phyloP scores from a whole-genome alignment of 1,140 invertebrate species.

The Pachyrhynchus sulphureomaculatus region DNA sequence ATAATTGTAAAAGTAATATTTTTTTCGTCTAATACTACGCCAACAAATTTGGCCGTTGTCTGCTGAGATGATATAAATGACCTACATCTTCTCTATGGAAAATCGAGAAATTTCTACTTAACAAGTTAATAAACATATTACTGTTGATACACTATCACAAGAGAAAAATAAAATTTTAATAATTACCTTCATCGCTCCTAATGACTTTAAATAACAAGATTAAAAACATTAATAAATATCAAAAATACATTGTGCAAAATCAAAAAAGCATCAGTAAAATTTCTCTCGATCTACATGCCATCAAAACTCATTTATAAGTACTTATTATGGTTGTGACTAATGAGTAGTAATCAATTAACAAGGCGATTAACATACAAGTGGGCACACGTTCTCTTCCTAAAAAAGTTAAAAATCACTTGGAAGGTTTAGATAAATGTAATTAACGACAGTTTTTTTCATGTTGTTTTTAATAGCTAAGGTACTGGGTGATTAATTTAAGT shows the following conservation, averaged over 20 bases:
- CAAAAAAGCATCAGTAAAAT: constrained; percentile 27
- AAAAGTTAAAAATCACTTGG: constrained; percentile 23
- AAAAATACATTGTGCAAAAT: constrained; percentile 10
- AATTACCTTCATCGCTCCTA: too few species aligned
- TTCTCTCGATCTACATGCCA: constrained; percentile 22
- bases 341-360: constrained; percentile 27
- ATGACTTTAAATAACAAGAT: too few species aligned
- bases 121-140: too few species aligned
- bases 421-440: constrained; percentile 23
- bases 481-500: too few species aligned
- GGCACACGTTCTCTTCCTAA: constrained; percentile 21
- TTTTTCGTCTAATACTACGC: too few species aligned
- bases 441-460: constrained; percentile 18
- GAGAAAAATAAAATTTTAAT: too few species aligned
- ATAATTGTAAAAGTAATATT: too few species aligned
- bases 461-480: background rate
- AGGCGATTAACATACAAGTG: constrained; percentile 25
- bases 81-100: too few species aligned
- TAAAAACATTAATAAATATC: constrained; percentile 21
- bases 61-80: too few species aligned
- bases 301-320: constrained; percentile 22
- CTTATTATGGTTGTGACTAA: constrained; percentile 22
- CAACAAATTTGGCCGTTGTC: too few species aligned
- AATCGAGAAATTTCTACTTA: too few species aligned
- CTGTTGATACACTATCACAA: too few species aligned